phyloP scores from a whole-genome alignment of 2,113 vertebrate genomes.

The Tympanuchus pallidicinctus region DNA sequence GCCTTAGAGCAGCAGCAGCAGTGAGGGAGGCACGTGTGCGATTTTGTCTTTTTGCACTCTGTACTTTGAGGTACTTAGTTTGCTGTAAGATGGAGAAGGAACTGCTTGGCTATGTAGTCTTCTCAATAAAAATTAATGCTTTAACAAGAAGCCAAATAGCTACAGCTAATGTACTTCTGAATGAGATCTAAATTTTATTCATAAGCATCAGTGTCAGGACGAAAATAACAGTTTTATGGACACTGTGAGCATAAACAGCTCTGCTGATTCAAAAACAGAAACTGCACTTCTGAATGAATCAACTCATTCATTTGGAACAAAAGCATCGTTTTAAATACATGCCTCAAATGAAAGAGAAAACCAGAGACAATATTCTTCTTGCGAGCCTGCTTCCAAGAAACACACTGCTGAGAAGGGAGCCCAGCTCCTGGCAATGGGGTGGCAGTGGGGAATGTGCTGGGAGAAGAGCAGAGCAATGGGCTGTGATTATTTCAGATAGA shows the following conservation, averaged over 20 bases:
- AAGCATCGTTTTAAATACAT: constrained; percentile 32
- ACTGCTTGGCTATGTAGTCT: constrained; percentile 5
- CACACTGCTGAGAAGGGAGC: not conserved
- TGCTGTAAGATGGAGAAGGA: constrained; percentile 6
- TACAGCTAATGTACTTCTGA: constrained; percentile 68
- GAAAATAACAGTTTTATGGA: constrained; percentile 76
- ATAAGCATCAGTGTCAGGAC: constrained; percentile 63
- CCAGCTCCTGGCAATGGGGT: not conserved
- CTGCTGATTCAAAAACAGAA: constrained; percentile 45
- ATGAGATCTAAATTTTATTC: constrained; percentile 73
- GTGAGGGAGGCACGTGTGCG: fast-evolving
- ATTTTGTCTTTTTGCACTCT: not conserved
- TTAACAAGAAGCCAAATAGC: constrained; percentile 62
- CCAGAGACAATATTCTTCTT: not conserved
- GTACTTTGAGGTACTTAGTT: not conserved
- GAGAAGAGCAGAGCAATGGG: not conserved
- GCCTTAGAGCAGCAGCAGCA: not conserved
- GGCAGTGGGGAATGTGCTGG: fast-evolving
- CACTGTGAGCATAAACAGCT: constrained; percentile 46
- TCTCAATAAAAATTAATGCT: constrained; percentile 71
- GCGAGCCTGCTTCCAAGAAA: not conserved
- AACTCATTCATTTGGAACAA: constrained; percentile 48
- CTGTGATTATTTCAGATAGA: not conserved
- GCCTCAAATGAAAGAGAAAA: constrained; percentile 26
- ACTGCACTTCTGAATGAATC: constrained; percentile 53